phyloP scores from a whole-genome alignment of 2,888 invertebrate species.

The Trachelus troglodyta region DNA sequence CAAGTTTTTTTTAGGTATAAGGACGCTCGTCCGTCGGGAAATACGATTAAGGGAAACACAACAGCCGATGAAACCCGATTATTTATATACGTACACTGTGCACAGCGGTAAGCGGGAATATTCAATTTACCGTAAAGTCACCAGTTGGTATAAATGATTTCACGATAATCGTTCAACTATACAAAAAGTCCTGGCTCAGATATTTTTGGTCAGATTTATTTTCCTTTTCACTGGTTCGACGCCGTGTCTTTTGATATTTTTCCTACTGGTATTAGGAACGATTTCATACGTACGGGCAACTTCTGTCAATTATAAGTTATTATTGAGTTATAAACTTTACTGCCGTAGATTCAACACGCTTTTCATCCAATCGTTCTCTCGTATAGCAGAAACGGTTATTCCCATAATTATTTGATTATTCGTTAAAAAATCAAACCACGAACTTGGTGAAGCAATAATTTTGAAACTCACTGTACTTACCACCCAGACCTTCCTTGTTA shows the following conservation, averaged over 20 bases:
- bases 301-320: background rate
- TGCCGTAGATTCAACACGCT: no score
- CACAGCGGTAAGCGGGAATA: constrained; percentile 15
- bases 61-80: constrained; percentile 12
- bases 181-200: background rate
- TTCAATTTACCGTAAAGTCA: constrained; percentile 29
- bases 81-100: constrained; percentile 23
- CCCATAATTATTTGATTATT: background rate
- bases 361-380: no score
- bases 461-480: background rate
- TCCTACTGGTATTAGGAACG: background rate
- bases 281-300: background rate
- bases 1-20: background rate
- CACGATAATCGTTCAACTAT: background rate
- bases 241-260: background rate
- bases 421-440: background rate
- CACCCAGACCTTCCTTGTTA: background rate
- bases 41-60: constrained; percentile 3
- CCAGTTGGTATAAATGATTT: background rate
- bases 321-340: background rate
- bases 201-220: background rate
- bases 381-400: no score
- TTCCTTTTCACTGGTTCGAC: background rate
- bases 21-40: background rate
- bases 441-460: background rate